Conservation (phyloP, 2,888 invertebrate genomes). For the Spialia ferax region DNA sequence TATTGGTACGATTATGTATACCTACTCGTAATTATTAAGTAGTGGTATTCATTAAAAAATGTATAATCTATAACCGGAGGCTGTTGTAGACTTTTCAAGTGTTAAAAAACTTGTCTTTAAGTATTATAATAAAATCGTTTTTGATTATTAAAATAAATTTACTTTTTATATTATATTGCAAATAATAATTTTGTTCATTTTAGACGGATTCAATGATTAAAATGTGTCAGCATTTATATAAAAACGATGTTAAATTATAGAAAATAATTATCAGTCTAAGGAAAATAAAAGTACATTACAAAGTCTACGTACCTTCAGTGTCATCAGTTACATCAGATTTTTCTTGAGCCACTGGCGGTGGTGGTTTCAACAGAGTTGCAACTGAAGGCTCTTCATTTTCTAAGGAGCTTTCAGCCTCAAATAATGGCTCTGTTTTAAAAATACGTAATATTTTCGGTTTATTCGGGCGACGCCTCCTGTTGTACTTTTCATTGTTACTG, state of each 20-base stretch:
- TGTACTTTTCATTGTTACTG: constrained; percentile 57
- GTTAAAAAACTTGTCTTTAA: no score
- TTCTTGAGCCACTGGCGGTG: constrained; percentile 62
- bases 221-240: no score
- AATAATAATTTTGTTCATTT: no score
- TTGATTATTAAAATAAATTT: no score
- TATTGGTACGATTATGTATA: no score
- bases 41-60: no score
- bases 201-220: not conserved
- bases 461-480: constrained; percentile 63
- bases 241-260: not conserved
- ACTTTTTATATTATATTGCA: no score
- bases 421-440: constrained; percentile 70
- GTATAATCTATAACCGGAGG: no score
- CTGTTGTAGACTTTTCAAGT: no score
- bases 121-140: no score
- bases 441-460: constrained; percentile 67
- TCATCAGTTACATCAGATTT: constrained; percentile 56
- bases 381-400: constrained; percentile 56
- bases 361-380: constrained; percentile 65
- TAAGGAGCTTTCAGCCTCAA: constrained; percentile 59
- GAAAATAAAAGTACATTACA: not conserved
- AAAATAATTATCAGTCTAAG: not conserved
- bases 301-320: constrained; percentile 40
- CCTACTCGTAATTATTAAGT: no score